Evolutionary conservation across 1,140 invertebrate species (phyloP), one percentile per base, ranked within the genome.

Genomic region (Ceratina calcarata): DNA sequence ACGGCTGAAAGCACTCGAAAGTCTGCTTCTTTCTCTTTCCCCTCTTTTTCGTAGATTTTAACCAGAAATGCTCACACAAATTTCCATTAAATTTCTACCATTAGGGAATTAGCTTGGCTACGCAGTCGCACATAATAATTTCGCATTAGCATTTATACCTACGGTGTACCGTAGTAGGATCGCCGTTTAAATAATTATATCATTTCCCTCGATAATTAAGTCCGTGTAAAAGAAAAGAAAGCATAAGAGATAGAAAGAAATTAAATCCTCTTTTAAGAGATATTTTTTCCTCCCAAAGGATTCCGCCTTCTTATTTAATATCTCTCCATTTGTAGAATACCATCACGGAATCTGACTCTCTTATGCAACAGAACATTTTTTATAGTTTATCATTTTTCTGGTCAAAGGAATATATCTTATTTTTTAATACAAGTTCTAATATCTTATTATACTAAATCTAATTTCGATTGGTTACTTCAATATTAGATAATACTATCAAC

Each of bases 81-180:
- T 84, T 80, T 80, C 71, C 55, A 66, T 84, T 84, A 69, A 84
- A 77, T 65, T 65, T 60, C 37, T 24, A 45, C 58, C 60, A 83
- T 84, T 80, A 80, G 55, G 27, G 64, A 61, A 85, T 85, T 83
- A 84, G 57, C 12, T 16, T 1, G 18, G 24, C 16, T 4, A 27
- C 32, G 51, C 27, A 37, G 66, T 37, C 51, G 61, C 53, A 32
- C 20, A 49, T 84, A 62, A 76, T 18, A 65, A 76, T 69, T 72
- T 66, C 57, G 37, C 18, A 76, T 85, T 84, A 72, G 51, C 57
- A 8, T 70, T 84, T 74, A 74, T 66, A 57, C 37, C 37, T 45
- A 45, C 37, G 71, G 66, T 51, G 66, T 45, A n/a, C n/a, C 32
- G 45, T 37, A 58, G 27, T 57, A 27, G n/a, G 45, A 51, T 51